phyloP scores from a whole-genome alignment of 2,113 vertebrate species.

The cattle (Bos taurus) region ARS-UCD2.0 NC_037344.1:25668501-25669000 shows the following conservation, averaged over 20 bases:
- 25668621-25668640: fast-evolving
- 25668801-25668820: neutral
- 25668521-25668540: neutral
- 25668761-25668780: neutral
- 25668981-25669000: neutral
- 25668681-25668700: neutral
- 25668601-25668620: neutral
- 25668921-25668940: neutral
- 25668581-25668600: neutral
- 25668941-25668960: neutral
- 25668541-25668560: neutral
- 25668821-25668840: neutral
- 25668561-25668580: neutral
- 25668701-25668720: neutral
- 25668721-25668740: neutral
- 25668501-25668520: neutral
- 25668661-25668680: neutral
- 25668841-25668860: neutral
- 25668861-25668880: neutral
- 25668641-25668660: neutral
- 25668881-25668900: neutral
- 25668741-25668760: neutral
- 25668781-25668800: neutral
- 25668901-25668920: neutral
- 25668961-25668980: neutral